Base-by-base conservation (phyloP, 2,113 vertebrate species). In the Nothocercus nigrocapillus region DNA sequence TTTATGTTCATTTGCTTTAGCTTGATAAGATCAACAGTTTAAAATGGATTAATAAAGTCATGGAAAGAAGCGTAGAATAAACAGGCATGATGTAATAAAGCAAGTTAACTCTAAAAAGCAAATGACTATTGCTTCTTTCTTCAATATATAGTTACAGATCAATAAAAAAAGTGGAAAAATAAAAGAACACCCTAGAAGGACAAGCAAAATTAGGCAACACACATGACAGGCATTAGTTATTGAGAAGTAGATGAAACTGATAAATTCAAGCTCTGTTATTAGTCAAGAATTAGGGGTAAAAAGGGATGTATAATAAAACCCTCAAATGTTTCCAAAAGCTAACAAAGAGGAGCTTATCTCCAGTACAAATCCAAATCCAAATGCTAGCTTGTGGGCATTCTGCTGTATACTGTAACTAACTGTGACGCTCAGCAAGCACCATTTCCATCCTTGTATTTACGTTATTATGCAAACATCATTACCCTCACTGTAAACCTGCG, bases 381-480 rank as follows among this genome's bases (percentile, higher is more conserved):
- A 58, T 36, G 5, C 27, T 85, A 58, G 5, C 38, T 67, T 53
- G 49, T 77, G 64, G 75, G 11, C 36, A 19, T 74, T 66, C 53
- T 74, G 49, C 53, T 85, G 11, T n/a, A 25, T 14, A 24, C 49
- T 75, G n/a, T 24, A 53, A 25, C 40, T 24, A 38, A 28, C 54
- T 70, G 40, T 2, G 2, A 49, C 21, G 27, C 17, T 89, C 66
- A 59, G 11, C 8, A 67, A 77, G 17, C 67, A 74, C 44, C 25
- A 32, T 51, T 76, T 87, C 59, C 85, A 30, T 81, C 63, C n/a
- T 69, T 87, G 66, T 91, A 85, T 95, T 93, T 95, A 95, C 18
- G 51, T 19, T 81, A 5, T 63, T 88, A 6, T 61, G 59, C 63
- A 94, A 95, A 95, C 70, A 91, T 70, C 45, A 27, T 88, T 84